phyloP scores from a whole-genome alignment of 2,888 invertebrate species.

The Junonia oenone region DNA sequence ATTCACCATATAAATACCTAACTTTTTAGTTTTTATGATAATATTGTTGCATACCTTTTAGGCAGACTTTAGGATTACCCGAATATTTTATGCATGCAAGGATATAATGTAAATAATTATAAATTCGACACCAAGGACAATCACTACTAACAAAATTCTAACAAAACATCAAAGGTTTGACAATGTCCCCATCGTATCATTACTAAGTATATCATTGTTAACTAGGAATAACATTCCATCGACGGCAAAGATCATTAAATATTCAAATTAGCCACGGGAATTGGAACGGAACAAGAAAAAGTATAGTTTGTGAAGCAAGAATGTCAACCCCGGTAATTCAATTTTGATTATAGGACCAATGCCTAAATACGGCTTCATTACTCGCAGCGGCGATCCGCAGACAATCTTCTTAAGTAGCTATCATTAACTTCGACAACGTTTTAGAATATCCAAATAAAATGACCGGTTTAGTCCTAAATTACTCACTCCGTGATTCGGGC shows the following conservation, averaged over 20 bases:
- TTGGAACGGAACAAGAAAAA: slow-evolving; percentile 76
- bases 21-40: too few relatives aligned
- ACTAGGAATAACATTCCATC: slow-evolving; percentile 32
- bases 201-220: slow-evolving; percentile 36
- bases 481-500: slow-evolving; percentile 60
- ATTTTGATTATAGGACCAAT: slow-evolving; percentile 79
- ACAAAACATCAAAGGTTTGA: slow-evolving; percentile 29
- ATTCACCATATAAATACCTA: too few relatives aligned
- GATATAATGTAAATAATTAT: too few relatives aligned
- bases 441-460: slow-evolving; percentile 63
- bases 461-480: slow-evolving; percentile 67
- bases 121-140: neutral
- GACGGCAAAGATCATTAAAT: slow-evolving; percentile 52
- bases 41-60: too few relatives aligned
- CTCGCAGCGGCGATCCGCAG: slow-evolving; percentile 66
- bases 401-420: slow-evolving; percentile 73
- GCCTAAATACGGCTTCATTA: slow-evolving; percentile 75
- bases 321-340: slow-evolving; percentile 77
- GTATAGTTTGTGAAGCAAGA: slow-evolving; percentile 60
- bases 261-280: slow-evolving; percentile 64
- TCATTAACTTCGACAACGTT: slow-evolving; percentile 66
- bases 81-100: too few relatives aligned
- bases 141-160: neutral
- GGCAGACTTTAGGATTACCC: too few relatives aligned
- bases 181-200: slow-evolving; percentile 35